Conservation (phyloP, 2,113 vertebrate genomes). For the Alaudala cheleensis region DNA sequence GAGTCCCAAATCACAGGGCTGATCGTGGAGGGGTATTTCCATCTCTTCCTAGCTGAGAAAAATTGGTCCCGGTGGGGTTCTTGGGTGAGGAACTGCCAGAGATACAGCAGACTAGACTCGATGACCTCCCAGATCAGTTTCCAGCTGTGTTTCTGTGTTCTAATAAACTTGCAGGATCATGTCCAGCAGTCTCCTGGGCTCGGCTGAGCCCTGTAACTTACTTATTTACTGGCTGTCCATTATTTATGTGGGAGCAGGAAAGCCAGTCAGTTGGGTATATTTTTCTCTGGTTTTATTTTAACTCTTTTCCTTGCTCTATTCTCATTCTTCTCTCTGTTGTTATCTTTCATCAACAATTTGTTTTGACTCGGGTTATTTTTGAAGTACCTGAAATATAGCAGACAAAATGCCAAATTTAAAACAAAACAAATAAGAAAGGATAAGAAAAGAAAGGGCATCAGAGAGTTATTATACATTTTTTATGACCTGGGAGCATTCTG, state of each 20-base stretch:
- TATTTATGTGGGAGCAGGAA: slow-evolving; percentile 45
- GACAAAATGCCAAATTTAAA: slow-evolving; percentile 35
- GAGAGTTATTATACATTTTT: slow-evolving; percentile 59
- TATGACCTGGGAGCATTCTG: slow-evolving; percentile 53
- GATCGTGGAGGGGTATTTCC: background rate
- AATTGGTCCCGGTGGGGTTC: background rate
- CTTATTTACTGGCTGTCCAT: slow-evolving; percentile 42
- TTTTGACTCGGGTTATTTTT: slow-evolving; percentile 13
- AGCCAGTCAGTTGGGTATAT: background rate
- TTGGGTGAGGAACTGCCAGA: background rate
- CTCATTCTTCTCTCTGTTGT: background rate
- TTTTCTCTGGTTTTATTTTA: background rate
- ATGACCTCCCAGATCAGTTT: background rate
- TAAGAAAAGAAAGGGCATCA: background rate
- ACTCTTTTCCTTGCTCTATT: background rate
- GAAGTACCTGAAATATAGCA: background rate
- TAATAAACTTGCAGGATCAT: slow-evolving; percentile 50
- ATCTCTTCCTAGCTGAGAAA: background rate
- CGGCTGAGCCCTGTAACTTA: background rate
- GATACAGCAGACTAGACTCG: background rate
- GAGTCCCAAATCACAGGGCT: background rate
- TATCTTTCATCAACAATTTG: background rate
- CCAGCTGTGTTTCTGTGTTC: slow-evolving; percentile 15
- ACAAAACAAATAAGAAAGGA: background rate
- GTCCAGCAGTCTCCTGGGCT: slow-evolving; percentile 27